Base-by-base conservation (phyloP, 2,888 invertebrate species). In the Rotaria socialis region DNA sequence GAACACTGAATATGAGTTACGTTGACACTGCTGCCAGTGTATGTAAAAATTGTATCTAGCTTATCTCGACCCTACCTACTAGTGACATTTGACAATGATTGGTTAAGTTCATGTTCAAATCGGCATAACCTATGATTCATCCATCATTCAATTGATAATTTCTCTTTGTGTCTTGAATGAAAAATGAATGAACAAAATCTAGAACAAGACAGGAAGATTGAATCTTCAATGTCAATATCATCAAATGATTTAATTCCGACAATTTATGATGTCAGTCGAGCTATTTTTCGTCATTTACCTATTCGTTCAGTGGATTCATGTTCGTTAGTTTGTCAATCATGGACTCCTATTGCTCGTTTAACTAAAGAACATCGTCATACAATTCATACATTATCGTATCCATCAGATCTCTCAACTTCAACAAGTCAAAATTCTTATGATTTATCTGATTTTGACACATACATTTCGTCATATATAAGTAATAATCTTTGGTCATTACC, bases 241-340 rank as follows among this genome's bases (percentile, higher is more conserved):
- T 67, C 67, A 5, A 67, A 35, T 19, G 67, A 67, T 19, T 8
- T 67, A 6, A 8, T 67, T 6, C 35, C 67, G 6, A 67, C 67
- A 67, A 67, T 67, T 19, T 67, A 67, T 35, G 67, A 67, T 19
- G 14, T 67, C 6, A 67, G 4, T 67, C 67, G 67, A 35, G 35
- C 67, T 27, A 67, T 67, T 14, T 67, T 67, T 67, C 67, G 67
- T 35, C 67, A 67, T 41, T 67, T 67, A 67, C 27, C 67, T 14
- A 67, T 67, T 7, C 35, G 27, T 67, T 67, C 67, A 35, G 35
- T 67, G 14, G 67, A 67, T 84, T 19, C 84, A 27, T 87, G 58
- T 85, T 87, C 55, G 84, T 88, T 88, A 84, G 88, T 89, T 11
- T 89, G 89, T 86, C 87, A 87, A 75, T 67, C 87, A n/a, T 89